Percentiles rank a stretch among this genome's conserved stretches.
Evolutionary conservation across 2,888 invertebrate species (phyloP).

Genomic region (Venustoraphidia nigricollis): DNA sequence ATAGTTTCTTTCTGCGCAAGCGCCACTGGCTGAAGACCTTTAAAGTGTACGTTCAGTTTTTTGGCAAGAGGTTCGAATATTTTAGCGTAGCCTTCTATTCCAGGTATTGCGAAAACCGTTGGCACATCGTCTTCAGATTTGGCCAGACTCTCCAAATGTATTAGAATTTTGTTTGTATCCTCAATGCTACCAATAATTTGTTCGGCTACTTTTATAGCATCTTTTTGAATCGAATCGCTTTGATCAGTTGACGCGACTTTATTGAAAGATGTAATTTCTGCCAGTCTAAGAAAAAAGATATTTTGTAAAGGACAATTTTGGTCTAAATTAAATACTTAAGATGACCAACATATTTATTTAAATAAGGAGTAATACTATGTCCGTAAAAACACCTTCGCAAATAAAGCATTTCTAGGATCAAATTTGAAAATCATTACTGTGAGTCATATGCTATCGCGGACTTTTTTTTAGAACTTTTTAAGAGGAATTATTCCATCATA

Average conservation of each 20-base stretch:
- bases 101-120: conserved; percentile 45
- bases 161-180: conserved; percentile 32
- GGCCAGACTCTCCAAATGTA: conserved; percentile 27
- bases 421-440: too few relatives aligned
- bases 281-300: too few relatives aligned
- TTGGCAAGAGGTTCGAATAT: conserved; percentile 34
- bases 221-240: conserved; percentile 12
- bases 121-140: conserved; percentile 13
- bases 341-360: too few relatives aligned
- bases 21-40: conserved; percentile 36
- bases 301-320: too few relatives aligned
- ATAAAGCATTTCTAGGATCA: too few relatives aligned
- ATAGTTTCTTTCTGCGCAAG: conserved; percentile 29
- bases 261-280: too few relatives aligned
- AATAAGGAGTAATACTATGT: too few relatives aligned
- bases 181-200: conserved; percentile 44
- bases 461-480: too few relatives aligned
- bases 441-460: too few relatives aligned
- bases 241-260: not conserved
- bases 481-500: too few relatives aligned
- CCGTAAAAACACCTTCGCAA: too few relatives aligned
- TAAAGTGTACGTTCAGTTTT: conserved; percentile 33
- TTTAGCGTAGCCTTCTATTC: conserved; percentile 47
- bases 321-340: too few relatives aligned
- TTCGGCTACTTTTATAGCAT: conserved; percentile 37